Conservation (phyloP, 2,113 vertebrate species). For the Sclerurus mexicanus region DNA sequence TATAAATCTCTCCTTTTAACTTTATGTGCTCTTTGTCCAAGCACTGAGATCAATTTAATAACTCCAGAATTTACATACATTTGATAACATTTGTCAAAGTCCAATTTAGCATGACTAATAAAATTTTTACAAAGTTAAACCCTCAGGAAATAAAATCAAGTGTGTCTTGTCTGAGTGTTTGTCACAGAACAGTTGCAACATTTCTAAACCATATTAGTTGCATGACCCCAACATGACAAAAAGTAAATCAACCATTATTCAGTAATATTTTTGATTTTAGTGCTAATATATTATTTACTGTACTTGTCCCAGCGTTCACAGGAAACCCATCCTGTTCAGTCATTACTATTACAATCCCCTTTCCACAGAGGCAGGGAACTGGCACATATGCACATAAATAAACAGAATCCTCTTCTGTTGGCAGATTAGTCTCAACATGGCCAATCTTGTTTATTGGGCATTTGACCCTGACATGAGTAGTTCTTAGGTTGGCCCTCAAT, state of each 20-base stretch:
- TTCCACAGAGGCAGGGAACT: not conserved
- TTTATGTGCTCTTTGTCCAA: not conserved
- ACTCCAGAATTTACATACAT: not conserved
- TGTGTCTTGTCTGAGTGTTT: not conserved
- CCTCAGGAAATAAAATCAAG: conserved; percentile 14
- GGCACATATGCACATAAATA: not conserved
- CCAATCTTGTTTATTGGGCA: not conserved
- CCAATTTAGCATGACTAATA: conserved; percentile 10
- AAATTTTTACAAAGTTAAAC: conserved; percentile 7
- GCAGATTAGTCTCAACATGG: not conserved
- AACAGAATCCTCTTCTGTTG: not conserved
- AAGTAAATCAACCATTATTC: not conserved
- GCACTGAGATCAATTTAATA: not conserved
- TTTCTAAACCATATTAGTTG: not conserved
- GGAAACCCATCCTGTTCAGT: not conserved
- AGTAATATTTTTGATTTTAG: not conserved
- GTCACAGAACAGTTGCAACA: not conserved
- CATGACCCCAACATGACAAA: not conserved
- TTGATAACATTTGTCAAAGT: not conserved
- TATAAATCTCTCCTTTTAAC: not conserved
- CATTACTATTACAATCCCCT: not conserved
- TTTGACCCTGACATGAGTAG: not conserved
- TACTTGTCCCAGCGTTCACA: not conserved
- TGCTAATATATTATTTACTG: not conserved
- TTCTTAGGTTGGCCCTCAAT: not conserved